Base-by-base conservation (phyloP, 2,888 invertebrate species). In the Lithosia quadra region DNA sequence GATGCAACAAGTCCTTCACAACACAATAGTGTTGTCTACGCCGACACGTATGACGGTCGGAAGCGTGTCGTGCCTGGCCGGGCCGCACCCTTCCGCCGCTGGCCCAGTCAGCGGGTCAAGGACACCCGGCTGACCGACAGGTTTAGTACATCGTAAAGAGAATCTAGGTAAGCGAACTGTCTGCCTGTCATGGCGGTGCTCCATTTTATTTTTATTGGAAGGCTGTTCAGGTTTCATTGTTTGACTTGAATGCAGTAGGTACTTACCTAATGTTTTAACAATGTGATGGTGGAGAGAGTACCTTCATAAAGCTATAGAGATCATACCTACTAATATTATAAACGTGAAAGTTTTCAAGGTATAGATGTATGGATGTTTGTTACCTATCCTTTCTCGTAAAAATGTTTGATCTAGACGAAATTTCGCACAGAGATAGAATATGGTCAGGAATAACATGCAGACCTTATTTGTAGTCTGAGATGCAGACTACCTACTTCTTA, bases 1-100 rank as follows among this genome's bases (percentile, higher is more conserved):
- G 65, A 63, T 63, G 73, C 75, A 79, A 79, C 72, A 73, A 79
- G 78, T 76, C 69, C 62, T 72, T 69, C 66, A 65, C 63, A 61
- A 34, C 22, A 55, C 39, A 58, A 57, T 59, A 59, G 68, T 63
- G 24, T 36, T 62, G 68, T 55, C 65, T 43, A 58, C 58, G 72
- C 57, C 49, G 72, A 74, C 73, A 63, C 76, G 78, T 78, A 77
- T 60, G 71, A 74, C 64, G 9, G 65, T 71, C 71, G 76, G 69
- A 65, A 71, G 62, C 67, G 13, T 62, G 24, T 55, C 65, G 65
- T 65, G 57, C n/a, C 70, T n/a, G 60, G 11, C 21, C 57, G 62
- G 1, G 4, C n/a, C 78, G 58, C 77, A 69, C 78, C 78, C 77
- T 70, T 57, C 55, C 63, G 36, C 18, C 22, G 28, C 24, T 8